Conservation (phyloP, 2,888 invertebrate genomes). For the Galeopsomyia nigrocyanea region DNA sequence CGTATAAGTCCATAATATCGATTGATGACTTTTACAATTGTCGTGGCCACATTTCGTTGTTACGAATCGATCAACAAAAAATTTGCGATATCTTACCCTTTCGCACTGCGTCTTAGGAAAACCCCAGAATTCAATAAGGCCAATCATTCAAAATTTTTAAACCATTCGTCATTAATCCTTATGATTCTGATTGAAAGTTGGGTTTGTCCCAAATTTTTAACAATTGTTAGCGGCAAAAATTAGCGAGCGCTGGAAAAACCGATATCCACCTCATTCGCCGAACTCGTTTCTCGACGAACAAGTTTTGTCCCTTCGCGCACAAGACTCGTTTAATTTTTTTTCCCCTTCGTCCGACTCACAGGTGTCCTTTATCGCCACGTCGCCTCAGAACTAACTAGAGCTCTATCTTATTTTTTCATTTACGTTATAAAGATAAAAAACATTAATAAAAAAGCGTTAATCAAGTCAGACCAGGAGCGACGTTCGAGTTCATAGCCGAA, state of each 20-base stretch:
- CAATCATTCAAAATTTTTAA: too few species aligned
- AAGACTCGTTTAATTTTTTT: constrained; percentile 28
- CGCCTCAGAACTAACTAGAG: background rate
- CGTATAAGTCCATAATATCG: too few species aligned
- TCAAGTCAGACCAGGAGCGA: background rate
- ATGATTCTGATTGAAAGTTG: too few species aligned
- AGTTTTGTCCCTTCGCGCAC: constrained; percentile 43
- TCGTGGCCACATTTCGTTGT: too few species aligned
- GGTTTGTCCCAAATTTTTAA: too few species aligned
- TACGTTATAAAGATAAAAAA: background rate
- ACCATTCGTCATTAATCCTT: too few species aligned
- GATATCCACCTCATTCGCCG: constrained; percentile 34
- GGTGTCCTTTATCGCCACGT: constrained; percentile 25
- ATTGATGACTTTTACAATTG: too few species aligned
- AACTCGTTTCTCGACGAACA: constrained; percentile 44
- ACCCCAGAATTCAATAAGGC: too few species aligned
- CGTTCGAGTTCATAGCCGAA: constrained; percentile 23
- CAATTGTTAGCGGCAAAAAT: too few species aligned
- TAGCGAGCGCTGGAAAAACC: constrained; percentile 35
- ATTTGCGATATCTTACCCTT: too few species aligned
- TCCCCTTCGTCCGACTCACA: constrained; percentile 1
- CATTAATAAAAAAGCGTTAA: background rate
- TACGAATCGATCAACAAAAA: too few species aligned
- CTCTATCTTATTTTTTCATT: background rate
- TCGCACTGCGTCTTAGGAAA: too few species aligned